A percentile compares a stretch with the other conserved stretches of the same genome.
These are phyloP conservation scores for Drosophila guanche DNA, from an alignment of 1,140 invertebrate species.

Conservation along the genomic window DNA sequence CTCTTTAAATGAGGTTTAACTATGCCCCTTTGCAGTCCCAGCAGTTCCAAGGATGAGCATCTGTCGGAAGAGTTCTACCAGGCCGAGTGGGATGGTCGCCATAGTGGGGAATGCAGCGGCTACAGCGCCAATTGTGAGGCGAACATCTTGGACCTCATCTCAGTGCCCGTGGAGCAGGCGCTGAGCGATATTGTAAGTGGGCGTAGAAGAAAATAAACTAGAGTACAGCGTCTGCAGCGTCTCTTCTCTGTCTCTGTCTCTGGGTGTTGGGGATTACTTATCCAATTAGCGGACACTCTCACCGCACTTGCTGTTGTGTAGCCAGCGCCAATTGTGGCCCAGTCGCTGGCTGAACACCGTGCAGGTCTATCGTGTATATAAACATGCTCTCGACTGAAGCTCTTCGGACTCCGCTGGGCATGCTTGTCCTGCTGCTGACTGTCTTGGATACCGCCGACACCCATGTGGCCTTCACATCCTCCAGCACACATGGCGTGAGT, in stretches of 20 bases:
- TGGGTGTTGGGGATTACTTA: slow-evolving; percentile 16
- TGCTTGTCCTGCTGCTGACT: slow-evolving; percentile 7
- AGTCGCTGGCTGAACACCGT: slow-evolving; percentile 43
- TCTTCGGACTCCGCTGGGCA: neutral
- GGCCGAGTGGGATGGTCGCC: slow-evolving; percentile 84
- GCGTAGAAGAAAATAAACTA: slow-evolving; percentile 62
- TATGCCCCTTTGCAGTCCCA: slow-evolving; percentile 83
- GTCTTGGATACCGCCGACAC: slow-evolving; percentile 23
- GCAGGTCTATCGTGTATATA: slow-evolving; percentile 13
- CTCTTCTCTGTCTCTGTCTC: slow-evolving; percentile 9
- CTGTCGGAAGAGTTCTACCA: slow-evolving; percentile 85
- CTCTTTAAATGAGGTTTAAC: fast-evolving
- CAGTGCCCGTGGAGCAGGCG: slow-evolving; percentile 61
- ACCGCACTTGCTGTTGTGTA: slow-evolving; percentile 28
- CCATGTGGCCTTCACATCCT: slow-evolving; percentile 52
- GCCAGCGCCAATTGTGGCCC: slow-evolving; percentile 13
- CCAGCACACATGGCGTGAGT: slow-evolving; percentile 77
- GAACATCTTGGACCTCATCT: slow-evolving; percentile 71
- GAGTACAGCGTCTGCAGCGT: slow-evolving; percentile 14
- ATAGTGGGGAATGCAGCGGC: slow-evolving; percentile 68
- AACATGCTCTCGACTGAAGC: slow-evolving; percentile 33
- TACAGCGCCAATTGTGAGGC: slow-evolving; percentile 75
- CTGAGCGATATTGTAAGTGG: slow-evolving; percentile 40
- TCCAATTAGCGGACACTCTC: slow-evolving; percentile 32
- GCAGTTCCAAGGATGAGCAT: slow-evolving; percentile 85